Evolutionary conservation across 2,888 invertebrate genomes (phyloP), one percentile per base, ranked within the genome.

Genomic region (Arenicola marina): DNA sequence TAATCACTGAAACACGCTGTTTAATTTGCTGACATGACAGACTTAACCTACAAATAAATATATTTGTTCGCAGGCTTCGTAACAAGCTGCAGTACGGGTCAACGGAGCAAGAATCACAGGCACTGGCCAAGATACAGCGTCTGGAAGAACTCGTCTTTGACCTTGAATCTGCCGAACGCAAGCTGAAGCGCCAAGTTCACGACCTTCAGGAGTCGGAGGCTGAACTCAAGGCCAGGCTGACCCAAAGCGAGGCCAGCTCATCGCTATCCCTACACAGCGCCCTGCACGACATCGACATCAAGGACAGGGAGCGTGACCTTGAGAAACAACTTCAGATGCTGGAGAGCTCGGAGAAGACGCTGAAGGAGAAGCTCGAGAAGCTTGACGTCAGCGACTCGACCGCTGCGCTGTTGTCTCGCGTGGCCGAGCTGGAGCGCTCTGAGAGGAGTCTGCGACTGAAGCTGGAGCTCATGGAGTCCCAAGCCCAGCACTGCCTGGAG

Each of bases 151-250:
- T 75, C 53, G 73, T 75, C n/a, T 67, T 72, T 31, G 72, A 65
- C 46, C 66, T 78, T 57, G 77, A 78, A 65, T 67, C 73, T 31
- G 70, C 75, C n/a, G 79, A 80, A 57, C 75, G 75, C 57, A 73
- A 72, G 32, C 63, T 79, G 57, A 76, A 78, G 75, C 77, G 78
- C 46, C 72, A 74, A 55, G 73, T 80, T 4, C 70, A 76, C 72
- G 79, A 78, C 66, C 62, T 24, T 15, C 53, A 53, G 53, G 31
- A 53, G 11, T 7, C 15, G 18, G 48, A 48, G 26, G n/a, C 7
- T 21, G 48, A 48, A n/a, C 7, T 48, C 18, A 11, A 24, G 15
- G 26, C 7, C 18, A 48, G 26, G 26, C 48, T 48, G n/a, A 24
- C 48, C n/a, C 48, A n/a, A 7, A 24, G 11, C 18, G 26, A 11